phyloP scores from a whole-genome alignment of 2,113 vertebrate species.

The Bambusicola thoracicus region DNA sequence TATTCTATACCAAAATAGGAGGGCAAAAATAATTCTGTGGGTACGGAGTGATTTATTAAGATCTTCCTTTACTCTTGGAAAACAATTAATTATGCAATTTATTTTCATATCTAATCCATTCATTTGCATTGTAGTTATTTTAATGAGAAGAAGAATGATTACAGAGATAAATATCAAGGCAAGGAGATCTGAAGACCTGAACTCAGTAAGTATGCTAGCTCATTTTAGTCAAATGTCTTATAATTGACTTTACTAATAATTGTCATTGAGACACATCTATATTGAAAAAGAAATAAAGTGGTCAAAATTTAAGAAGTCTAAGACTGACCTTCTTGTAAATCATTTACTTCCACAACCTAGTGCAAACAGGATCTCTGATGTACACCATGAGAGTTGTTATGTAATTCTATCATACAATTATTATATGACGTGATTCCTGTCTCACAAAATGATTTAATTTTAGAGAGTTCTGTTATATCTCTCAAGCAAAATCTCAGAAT shows the following conservation, averaged over 20 bases:
- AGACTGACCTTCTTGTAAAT: neutral
- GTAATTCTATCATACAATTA: too few relatives aligned
- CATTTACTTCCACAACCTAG: too few relatives aligned
- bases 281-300: neutral
- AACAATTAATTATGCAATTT: neutral
- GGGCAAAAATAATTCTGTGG: neutral
- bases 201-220: neutral
- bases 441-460: neutral
- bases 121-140: neutral
- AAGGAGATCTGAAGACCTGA: neutral
- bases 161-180: neutral
- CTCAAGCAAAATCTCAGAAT: neutral
- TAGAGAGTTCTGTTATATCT: neutral
- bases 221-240: neutral
- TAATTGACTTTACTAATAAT: neutral
- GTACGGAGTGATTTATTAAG: neutral
- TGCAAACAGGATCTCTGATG: neutral
- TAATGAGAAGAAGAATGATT: fast-evolving
- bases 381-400: neutral
- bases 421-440: neutral
- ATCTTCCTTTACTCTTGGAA: neutral
- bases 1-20: neutral
- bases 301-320: neutral
- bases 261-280: neutral
- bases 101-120: neutral